Conservation (phyloP, 2,797 vertebrate genomes). For the Sus cebifrons region DNA sequence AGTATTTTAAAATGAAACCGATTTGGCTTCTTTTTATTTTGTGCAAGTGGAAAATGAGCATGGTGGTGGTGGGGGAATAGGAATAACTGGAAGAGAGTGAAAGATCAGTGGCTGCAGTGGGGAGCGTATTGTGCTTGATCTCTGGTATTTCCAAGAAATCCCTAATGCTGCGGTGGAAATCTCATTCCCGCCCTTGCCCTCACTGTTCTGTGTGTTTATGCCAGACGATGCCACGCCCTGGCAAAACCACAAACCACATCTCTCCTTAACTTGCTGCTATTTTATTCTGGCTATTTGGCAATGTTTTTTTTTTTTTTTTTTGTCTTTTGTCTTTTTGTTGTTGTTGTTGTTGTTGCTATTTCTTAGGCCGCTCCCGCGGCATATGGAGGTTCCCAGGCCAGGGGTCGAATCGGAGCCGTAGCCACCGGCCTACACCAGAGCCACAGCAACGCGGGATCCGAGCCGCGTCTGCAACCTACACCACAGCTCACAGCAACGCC, state of each 20-base stretch:
- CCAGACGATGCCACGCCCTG: slow-evolving; percentile 42
- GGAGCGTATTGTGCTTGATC: background rate
- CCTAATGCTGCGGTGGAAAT: background rate
- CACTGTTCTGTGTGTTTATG: background rate
- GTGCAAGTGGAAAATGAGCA: background rate
- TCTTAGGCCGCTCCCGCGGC: too few relatives aligned
- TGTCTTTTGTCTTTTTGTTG: too few relatives aligned
- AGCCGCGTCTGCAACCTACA: too few relatives aligned
- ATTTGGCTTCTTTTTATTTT: slow-evolving; percentile 72
- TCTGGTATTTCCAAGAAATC: slow-evolving; percentile 34
- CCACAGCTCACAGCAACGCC: too few relatives aligned
- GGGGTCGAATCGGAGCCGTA: too few relatives aligned
- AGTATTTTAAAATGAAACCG: slow-evolving; percentile 76
- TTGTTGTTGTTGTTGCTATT: too few relatives aligned
- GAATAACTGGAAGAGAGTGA: background rate
- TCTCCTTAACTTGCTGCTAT: background rate
- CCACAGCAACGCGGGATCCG: too few relatives aligned
- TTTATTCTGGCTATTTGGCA: slow-evolving; percentile 73
- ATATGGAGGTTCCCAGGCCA: too few relatives aligned
- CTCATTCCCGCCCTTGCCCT: accelerated
- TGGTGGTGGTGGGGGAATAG: slow-evolving; percentile 2
- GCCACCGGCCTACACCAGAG: too few relatives aligned
- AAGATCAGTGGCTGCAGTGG: background rate
- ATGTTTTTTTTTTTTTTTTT: too few relatives aligned
- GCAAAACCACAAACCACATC: background rate